phyloP scores from a whole-genome alignment of 2,113 vertebrate species.

The Hoplias malabaricus region DNA sequence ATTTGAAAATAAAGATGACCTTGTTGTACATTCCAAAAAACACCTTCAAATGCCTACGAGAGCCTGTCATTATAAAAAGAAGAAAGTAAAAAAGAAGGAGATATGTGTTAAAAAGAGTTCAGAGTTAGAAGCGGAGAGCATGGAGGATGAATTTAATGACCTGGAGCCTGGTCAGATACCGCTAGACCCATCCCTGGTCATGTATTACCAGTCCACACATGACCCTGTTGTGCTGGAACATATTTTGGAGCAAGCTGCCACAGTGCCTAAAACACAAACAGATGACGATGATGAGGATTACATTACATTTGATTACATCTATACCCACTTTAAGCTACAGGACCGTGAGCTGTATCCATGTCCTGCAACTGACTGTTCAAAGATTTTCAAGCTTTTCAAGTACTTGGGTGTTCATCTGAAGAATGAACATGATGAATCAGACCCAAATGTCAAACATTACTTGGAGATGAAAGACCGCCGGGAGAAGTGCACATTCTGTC shows the following conservation, averaged over 20 bases:
- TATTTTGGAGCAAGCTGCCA: slow-evolving; percentile 69
- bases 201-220: slow-evolving; percentile 75
- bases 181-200: slow-evolving; percentile 67
- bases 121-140: slow-evolving; percentile 45
- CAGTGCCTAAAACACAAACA: slow-evolving; percentile 54
- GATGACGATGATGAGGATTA: slow-evolving; percentile 72
- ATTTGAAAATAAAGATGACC: slow-evolving; percentile 85
- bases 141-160: slow-evolving; percentile 61
- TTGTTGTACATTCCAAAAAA: slow-evolving; percentile 86
- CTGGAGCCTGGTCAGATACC: slow-evolving; percentile 72
- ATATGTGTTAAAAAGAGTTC: slow-evolving; percentile 68
- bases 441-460: slow-evolving; percentile 91
- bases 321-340: slow-evolving; percentile 82
- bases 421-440: slow-evolving; percentile 84
- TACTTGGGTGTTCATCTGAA: slow-evolving; percentile 93
- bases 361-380: slow-evolving; percentile 86
- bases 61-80: slow-evolving; percentile 73
- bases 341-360: slow-evolving; percentile 92
- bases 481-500: slow-evolving; percentile 91
- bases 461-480: slow-evolving; percentile 89
- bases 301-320: slow-evolving; percentile 85
- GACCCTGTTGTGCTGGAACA: slow-evolving; percentile 75
- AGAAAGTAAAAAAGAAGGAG: slow-evolving; percentile 60
- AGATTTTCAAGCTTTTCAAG: slow-evolving; percentile 93
- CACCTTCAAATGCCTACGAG: slow-evolving; percentile 84